These are phyloP conservation scores for Verasper variegatus DNA, from an alignment of 2,113 vertebrate species.

Conservation along the genomic window DNA sequence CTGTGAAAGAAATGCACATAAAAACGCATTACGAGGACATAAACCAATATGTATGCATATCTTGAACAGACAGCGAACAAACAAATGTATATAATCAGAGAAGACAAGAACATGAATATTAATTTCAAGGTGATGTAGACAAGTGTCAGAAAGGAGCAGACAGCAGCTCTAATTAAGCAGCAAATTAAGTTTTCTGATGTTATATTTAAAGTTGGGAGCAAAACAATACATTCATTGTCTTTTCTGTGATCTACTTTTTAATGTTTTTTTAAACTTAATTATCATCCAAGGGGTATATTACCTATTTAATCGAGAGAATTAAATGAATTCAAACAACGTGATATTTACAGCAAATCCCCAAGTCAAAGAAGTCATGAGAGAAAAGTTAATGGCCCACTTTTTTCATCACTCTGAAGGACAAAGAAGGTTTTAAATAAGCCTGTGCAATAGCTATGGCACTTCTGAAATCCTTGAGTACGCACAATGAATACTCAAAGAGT, in stretches of 20 bases:
- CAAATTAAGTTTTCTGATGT: background rate
- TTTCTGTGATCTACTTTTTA: background rate
- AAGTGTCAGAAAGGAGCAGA: no score
- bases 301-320: slow-evolving; percentile 19
- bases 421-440: slow-evolving; percentile 32
- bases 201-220: background rate
- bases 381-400: slow-evolving; percentile 12
- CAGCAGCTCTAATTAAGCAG: background rate
- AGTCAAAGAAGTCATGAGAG: no score
- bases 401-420: slow-evolving; percentile 28
- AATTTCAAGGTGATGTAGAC: background rate
- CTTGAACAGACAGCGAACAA: slow-evolving; percentile 3
- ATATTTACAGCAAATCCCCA: background rate
- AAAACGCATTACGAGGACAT: slow-evolving; percentile 1
- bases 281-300: background rate
- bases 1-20: slow-evolving; percentile 73
- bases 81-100: background rate
- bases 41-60: background rate
- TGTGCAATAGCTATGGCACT: slow-evolving; percentile 10
- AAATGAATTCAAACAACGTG: background rate
- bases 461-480: background rate
- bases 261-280: slow-evolving; percentile 8
- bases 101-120: background rate
- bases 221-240: background rate
- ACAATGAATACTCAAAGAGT: slow-evolving; percentile 22